Evolutionary conservation across 2,888 invertebrate species (phyloP).

Genomic region (Drosophila infuscata): DNA sequence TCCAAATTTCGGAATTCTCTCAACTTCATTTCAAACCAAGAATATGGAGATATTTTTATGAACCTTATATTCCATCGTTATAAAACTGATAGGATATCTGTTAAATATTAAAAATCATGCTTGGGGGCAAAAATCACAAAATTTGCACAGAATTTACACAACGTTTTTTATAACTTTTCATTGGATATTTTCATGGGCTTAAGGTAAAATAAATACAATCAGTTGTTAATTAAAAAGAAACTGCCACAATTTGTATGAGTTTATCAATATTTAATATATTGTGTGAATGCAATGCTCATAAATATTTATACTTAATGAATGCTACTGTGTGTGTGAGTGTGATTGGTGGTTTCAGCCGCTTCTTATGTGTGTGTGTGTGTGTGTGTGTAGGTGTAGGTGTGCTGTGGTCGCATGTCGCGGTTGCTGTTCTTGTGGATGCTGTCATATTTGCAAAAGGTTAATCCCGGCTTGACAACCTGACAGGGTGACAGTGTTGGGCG

Average conservation of each 20-base stretch:
- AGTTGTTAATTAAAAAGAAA: constrained; percentile 31
- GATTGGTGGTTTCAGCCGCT: neutral
- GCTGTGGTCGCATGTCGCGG: constrained; percentile 57
- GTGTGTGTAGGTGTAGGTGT: constrained; percentile 24
- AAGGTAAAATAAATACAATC: constrained; percentile 14
- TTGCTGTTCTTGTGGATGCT: constrained; percentile 36
- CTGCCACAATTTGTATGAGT: constrained; percentile 2
- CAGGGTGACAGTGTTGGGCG: constrained; percentile 31
- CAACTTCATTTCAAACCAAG: neutral
- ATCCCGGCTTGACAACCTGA: constrained; percentile 65
- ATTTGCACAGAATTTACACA: neutral
- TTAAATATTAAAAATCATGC: neutral
- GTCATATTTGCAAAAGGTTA: constrained; percentile 66
- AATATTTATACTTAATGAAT: constrained; percentile 49
- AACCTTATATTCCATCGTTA: neutral
- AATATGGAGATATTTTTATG: neutral
- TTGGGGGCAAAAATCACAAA: neutral
- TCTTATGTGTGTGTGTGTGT: constrained; percentile 16
- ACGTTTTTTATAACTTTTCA: neutral
- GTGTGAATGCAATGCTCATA: constrained; percentile 35
- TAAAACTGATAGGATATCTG: neutral
- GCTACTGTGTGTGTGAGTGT: neutral
- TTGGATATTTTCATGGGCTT: neutral
- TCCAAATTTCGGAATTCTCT: neutral
- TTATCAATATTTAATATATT: constrained; percentile 28